These are phyloP conservation scores for Griposia aprilina DNA, from an alignment of 2,888 invertebrate species.

Conservation along the genomic window DNA sequence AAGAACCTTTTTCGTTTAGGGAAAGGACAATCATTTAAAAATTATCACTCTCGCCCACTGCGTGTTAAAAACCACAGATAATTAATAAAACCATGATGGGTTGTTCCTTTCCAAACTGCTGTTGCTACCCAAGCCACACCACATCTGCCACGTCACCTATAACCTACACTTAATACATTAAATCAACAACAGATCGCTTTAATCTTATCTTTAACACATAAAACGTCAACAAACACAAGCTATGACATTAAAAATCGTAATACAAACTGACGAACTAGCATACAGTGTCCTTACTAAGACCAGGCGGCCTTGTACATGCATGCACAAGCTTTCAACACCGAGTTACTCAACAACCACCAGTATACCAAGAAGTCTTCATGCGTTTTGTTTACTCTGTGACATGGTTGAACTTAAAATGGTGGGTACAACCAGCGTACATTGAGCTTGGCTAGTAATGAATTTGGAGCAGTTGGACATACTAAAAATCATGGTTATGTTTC, in stretches of 20 bases:
- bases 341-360: slow-evolving; percentile 77
- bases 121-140: too few relatives aligned
- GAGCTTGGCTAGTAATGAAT: slow-evolving; percentile 63
- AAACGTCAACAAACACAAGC: slow-evolving; percentile 35
- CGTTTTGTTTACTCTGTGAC: slow-evolving; percentile 15
- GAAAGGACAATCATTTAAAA: too few relatives aligned
- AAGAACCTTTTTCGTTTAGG: too few relatives aligned
- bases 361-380: slow-evolving; percentile 52
- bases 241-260: slow-evolving; percentile 64
- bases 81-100: too few relatives aligned
- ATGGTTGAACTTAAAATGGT: slow-evolving; percentile 61
- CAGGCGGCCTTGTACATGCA: slow-evolving; percentile 80
- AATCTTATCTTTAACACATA: not conserved
- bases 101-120: too few relatives aligned
- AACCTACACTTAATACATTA: too few relatives aligned
- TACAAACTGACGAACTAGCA: slow-evolving; percentile 65
- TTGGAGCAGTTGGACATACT: slow-evolving; percentile 48
- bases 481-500: slow-evolving; percentile 16
- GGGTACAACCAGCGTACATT: slow-evolving; percentile 58
- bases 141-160: too few relatives aligned
- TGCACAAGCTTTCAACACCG: slow-evolving; percentile 81
- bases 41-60: too few relatives aligned
- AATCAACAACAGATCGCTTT: not conserved
- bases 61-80: too few relatives aligned
- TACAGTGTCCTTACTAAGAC: slow-evolving; percentile 81